Conservation (phyloP, 1,140 invertebrate species). For the Danaus plexippus region DNA sequence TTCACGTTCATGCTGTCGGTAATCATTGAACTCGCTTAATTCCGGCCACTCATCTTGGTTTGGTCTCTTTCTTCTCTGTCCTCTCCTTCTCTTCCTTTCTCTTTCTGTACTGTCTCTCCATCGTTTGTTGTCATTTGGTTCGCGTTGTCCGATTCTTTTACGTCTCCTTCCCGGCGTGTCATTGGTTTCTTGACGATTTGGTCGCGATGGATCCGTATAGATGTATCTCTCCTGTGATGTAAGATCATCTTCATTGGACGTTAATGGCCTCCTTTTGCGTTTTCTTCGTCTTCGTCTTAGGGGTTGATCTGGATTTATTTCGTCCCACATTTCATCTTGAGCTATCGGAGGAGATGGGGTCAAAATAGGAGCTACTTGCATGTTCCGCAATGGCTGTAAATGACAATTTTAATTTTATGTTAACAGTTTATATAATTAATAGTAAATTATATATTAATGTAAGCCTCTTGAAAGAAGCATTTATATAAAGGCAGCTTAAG, state of each 20-base stretch:
- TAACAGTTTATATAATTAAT: too few species aligned
- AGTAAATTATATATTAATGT: too few species aligned
- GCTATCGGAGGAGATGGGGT: conserved; percentile 20
- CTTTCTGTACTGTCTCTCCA: conserved; percentile 36
- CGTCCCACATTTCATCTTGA: conserved; percentile 28
- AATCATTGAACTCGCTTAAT: conserved; percentile 38
- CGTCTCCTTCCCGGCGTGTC: conserved; percentile 31
- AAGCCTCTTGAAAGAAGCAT: too few species aligned
- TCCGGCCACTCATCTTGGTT: conserved; percentile 29
- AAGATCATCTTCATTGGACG: conserved; percentile 22
- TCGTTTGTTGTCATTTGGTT: conserved; percentile 21
- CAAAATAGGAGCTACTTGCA: conserved; percentile 38
- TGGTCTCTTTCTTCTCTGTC: conserved; percentile 54
- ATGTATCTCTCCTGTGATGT: conserved; percentile 28
- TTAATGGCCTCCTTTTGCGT: conserved; percentile 68
- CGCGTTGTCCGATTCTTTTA: conserved; percentile 39
- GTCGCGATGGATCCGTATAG: conserved; percentile 25
- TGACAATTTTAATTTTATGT: conserved; percentile 7
- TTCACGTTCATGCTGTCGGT: conserved; percentile 14
- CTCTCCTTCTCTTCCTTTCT: conserved; percentile 43
- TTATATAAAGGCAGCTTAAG: too few species aligned
- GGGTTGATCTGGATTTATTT: conserved; percentile 32
- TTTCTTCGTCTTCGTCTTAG: conserved; percentile 66
- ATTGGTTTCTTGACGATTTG: conserved; percentile 22
- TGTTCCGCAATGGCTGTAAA: conserved; percentile 70